These are phyloP conservation scores for Eretmodus cyanostictus DNA, from an alignment of 2,113 vertebrate species.

Conservation along the genomic window DNA sequence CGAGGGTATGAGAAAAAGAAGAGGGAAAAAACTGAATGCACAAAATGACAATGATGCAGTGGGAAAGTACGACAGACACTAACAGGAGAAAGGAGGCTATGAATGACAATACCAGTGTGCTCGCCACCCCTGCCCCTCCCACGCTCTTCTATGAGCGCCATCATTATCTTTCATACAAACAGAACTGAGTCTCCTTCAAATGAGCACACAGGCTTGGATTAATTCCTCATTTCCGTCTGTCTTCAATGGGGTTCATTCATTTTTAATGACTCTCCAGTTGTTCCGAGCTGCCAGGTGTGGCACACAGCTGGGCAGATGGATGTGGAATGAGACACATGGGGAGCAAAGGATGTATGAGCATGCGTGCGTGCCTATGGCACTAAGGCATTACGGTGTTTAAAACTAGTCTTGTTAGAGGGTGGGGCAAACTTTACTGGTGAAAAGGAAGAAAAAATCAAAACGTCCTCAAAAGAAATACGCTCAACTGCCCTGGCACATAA, in stretches of 20 bases:
- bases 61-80: conserved; percentile 18
- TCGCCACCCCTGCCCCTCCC: conserved; percentile 1
- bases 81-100: conserved; percentile 19
- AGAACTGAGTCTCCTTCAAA: not conserved
- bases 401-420: not conserved
- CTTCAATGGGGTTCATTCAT: conserved; percentile 22
- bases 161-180: conserved; percentile 41
- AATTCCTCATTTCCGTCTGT: conserved; percentile 25
- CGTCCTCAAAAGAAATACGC: not conserved
- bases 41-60: conserved; percentile 33
- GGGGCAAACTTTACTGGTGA: not conserved
- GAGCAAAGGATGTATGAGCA: not conserved
- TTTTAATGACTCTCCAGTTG: conserved; percentile 36
- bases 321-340: not conserved
- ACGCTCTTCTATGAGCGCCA: conserved; percentile 7
- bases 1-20: not conserved
- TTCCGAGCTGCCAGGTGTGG: conserved; percentile 28
- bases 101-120: conserved; percentile 40
- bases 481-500: not conserved
- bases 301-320: conserved; percentile 34
- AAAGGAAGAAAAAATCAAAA: not conserved
- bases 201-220: conserved; percentile 10
- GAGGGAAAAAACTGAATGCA: not conserved
- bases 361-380: not conserved
- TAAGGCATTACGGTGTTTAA: not conserved